Base-by-base conservation (phyloP, 2,888 invertebrate species). In the Melolontha melolontha region DNA sequence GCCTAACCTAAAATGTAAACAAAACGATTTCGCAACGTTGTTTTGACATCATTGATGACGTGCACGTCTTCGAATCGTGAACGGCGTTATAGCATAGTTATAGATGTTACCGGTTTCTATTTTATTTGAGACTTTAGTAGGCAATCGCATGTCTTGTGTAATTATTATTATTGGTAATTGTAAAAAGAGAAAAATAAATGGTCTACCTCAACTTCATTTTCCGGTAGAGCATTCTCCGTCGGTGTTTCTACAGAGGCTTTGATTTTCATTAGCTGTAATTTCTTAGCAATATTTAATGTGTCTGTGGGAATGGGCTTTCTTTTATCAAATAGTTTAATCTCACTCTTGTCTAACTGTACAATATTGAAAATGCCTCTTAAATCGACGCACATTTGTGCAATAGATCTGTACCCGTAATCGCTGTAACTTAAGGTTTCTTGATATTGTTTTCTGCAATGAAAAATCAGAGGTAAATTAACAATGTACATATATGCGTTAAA, bases 271-370 rank as follows among this genome's bases (percentile, higher is more conserved):
- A 59, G 14, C 8, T 66, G 64, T 1, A 57, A 39, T 27, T 54
- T 22, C 42, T 66, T 68, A 2, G 68, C 54, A 39, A 51, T 47
- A 40, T 67, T 67, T 22, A 65, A 27, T 14, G 49, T 51, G 7
- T 68, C 66, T 14, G 62, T 10, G 11, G 80, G 77, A 47, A 78
- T 66, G 0, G 79, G 78, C 66, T 72, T 72, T n/a, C 70, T 75
- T 17, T 73, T 74, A 72, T 81, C 80, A 69, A 76, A 83, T 40
- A 83, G 67, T 65, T 79, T 80, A 73, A 76, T 80, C 72, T 82
- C 81, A n/a, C 76, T 79, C 2, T 64, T 69, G 6, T 78, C 75
- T 0, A 78, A 77, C 34, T 77, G 74, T 8, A 75, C 67, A 55
- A 75, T 80, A 64, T 79, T 75, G 70, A 83, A 83, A 51, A 81